Conservation (phyloP, 1,140 invertebrate genomes). For the Drosophila kohkoa region DNA sequence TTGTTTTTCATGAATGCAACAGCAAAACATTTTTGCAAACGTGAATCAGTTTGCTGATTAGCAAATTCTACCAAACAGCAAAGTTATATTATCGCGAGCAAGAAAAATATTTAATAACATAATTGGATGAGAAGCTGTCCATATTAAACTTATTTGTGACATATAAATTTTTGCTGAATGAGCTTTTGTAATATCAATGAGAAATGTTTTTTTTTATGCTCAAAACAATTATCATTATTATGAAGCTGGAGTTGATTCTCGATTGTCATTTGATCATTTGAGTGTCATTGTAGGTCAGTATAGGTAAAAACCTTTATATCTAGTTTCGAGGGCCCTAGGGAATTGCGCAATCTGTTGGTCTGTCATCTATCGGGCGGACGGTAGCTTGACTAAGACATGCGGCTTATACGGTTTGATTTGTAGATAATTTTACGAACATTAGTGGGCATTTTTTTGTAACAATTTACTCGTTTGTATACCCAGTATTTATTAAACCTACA, state of each 20-base stretch:
- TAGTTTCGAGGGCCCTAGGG: slow-evolving; percentile 70
- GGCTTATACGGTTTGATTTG: slow-evolving; percentile 74
- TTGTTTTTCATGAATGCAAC: slow-evolving; percentile 32
- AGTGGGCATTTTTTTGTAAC: slow-evolving; percentile 64
- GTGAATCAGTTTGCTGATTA: slow-evolving; percentile 45
- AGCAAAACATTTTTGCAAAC: slow-evolving; percentile 45
- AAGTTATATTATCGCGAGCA: background rate
- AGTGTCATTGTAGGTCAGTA: slow-evolving; percentile 33
- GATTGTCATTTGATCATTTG: background rate
- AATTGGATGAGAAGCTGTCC: background rate
- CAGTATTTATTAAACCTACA: background rate
- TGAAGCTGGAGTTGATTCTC: background rate
- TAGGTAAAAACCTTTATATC: slow-evolving; percentile 49
- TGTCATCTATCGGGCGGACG: slow-evolving; percentile 36
- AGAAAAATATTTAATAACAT: background rate
- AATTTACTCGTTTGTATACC: slow-evolving; percentile 51
- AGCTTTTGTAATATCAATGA: too few relatives aligned
- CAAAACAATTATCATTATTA: background rate
- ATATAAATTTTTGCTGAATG: background rate
- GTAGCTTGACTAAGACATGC: slow-evolving; percentile 33
- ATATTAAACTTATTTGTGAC: too few relatives aligned
- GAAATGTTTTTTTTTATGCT: background rate
- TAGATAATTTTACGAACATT: slow-evolving; percentile 77
- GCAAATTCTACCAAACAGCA: slow-evolving; percentile 31
- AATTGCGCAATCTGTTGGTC: slow-evolving; percentile 66